Base-by-base conservation (phyloP, 2,888 invertebrate genomes). In the Pomacea canaliculata region DNA sequence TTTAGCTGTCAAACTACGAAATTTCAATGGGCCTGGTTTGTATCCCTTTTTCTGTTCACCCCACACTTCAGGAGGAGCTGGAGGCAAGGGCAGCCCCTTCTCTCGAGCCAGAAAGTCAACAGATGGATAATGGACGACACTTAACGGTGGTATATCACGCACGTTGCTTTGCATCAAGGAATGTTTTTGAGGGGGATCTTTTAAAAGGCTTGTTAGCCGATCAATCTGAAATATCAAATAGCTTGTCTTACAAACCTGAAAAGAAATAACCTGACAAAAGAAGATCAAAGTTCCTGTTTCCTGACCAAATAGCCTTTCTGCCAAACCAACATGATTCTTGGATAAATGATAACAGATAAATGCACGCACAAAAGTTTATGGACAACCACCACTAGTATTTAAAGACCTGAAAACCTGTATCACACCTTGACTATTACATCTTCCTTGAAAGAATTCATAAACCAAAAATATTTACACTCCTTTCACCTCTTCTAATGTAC, bases 121-220 rank as follows among this genome's bases (percentile, higher is more conserved):
- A 68, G 85, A 85, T 0, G 89, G 90, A 77, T 89, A 85, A 48
- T 83, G 80, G 16, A 89, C 88, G 8, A 90, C 90, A 79, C 82
- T 83, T 23, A 90, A 79, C 0, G 90, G 86, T 3, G 90, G 89
- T 27, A 89, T 86, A 23, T 88, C 86, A 49, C 83, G 79, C 10
- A 87, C 79, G 27, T 76, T 71, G 83, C 77, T 13, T 82, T 83
- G 10, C 63, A 79, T 72, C 27, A 88, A 81, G 3, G 84, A 71
- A 12, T 81, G 75, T 74, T 89, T 89, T 37, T 80, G 62, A 5
- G 90, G 88, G 10, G 77, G 70, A 78, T 89, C 87, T 78, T 89
- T 89, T 66, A 89, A 83, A 27, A 90, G 80, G n/a, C 88, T 86
- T 27, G 85, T 80, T 37, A 90, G 80, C 1, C 71, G 65, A 56